Conservation (phyloP, 2,113 vertebrate species). For the Gasterosteus aculeatus region DNA sequence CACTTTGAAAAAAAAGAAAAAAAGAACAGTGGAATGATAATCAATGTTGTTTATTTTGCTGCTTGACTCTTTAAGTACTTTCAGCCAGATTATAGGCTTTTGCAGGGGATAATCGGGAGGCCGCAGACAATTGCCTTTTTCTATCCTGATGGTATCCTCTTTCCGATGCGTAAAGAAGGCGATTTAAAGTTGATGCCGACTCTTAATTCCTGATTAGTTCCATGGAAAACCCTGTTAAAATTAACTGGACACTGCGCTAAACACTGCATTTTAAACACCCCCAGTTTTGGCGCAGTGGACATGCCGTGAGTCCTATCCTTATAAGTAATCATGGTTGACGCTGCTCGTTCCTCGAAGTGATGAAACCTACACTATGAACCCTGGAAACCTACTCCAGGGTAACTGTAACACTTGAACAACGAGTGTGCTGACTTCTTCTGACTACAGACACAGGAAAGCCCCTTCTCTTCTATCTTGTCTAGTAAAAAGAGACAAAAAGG, state of each 20-base stretch:
- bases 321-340: conserved; percentile 56
- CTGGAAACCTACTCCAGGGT: conserved; percentile 41
- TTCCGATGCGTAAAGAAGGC: conserved; percentile 75
- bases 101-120: conserved; percentile 85
- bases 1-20: conserved; percentile 41
- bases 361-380: conserved; percentile 47
- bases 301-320: conserved; percentile 58
- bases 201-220: conserved; percentile 88
- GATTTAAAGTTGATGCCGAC: conserved; percentile 83
- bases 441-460: conserved; percentile 29
- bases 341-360: conserved; percentile 40
- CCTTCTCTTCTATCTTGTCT: conserved; percentile 1
- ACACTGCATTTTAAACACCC: conserved; percentile 76
- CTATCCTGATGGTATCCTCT: conserved; percentile 82
- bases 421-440: conserved; percentile 30
- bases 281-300: conserved; percentile 39
- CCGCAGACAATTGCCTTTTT: conserved; percentile 88
- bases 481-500: background rate
- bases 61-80: conserved; percentile 89
- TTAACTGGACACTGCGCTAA: conserved; percentile 86
- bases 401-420: conserved; percentile 55
- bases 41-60: conserved; percentile 91
- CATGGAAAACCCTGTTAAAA: conserved; percentile 84
- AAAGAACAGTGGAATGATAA: conserved; percentile 85
- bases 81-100: conserved; percentile 88